Percentiles rank a stretch among this genome's conserved stretches.
Conservation (phyloP, 2,797 vertebrate species). For the Adrianichthys oophorus region DNA sequence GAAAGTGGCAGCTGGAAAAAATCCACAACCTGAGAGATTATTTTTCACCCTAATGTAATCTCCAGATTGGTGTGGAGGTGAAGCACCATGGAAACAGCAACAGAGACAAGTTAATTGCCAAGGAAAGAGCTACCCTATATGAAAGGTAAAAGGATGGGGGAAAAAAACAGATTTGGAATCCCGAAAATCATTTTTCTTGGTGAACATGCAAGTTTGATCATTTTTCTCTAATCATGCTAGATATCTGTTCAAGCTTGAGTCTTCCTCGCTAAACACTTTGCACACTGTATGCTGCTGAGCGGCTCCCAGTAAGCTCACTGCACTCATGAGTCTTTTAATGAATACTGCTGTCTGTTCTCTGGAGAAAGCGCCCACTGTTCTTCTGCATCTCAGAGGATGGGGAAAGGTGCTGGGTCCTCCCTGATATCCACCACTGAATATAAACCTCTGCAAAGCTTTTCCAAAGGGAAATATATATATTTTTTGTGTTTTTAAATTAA, state of each 20-base stretch:
- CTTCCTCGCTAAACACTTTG: conserved; percentile 42
- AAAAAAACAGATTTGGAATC: background rate
- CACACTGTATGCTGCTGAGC: conserved; percentile 51
- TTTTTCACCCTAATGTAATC: conserved; percentile 2
- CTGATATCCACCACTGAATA: conserved; percentile 51
- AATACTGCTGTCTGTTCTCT: conserved; percentile 71
- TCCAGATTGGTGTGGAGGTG: background rate
- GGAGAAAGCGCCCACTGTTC: conserved; percentile 76
- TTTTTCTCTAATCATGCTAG: background rate
- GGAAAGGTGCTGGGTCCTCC: conserved; percentile 61
- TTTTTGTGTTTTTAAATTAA: conserved; percentile 28
- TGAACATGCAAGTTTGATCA: too few species aligned
- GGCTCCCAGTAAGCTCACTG: conserved; percentile 50
- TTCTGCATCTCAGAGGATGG: conserved; percentile 58
- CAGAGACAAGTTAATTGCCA: conserved; percentile 5
- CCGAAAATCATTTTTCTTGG: too few species aligned
- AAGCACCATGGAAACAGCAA: background rate
- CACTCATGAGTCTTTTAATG: conserved; percentile 61
- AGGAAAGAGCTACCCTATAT: background rate
- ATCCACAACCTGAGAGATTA: conserved; percentile 9
- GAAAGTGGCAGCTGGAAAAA: conserved; percentile 16
- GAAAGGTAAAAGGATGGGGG: background rate
- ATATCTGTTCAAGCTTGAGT: conserved; percentile 12
- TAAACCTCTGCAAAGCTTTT: conserved; percentile 54
- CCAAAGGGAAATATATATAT: conserved; percentile 37